A percentile compares a stretch with the other conserved stretches of the same genome.
Evolutionary conservation across 2,113 vertebrate genomes (phyloP).

Genomic region (Blennius ocellaris): DNA sequence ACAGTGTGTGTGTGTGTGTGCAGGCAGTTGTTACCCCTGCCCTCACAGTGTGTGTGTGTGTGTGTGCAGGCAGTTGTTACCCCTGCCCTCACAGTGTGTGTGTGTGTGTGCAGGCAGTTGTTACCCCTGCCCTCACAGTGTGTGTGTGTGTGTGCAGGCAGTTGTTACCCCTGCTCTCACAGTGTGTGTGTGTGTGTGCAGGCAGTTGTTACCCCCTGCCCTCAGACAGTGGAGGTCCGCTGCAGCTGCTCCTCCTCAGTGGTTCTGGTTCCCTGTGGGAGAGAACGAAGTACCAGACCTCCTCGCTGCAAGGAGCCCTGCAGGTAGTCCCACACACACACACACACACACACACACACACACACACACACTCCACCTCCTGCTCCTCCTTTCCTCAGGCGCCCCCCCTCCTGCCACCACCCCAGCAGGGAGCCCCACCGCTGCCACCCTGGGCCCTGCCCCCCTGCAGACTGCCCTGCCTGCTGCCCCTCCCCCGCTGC

Average conservation of each 20-base stretch:
- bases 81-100: too few relatives aligned
- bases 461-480: conserved; percentile 70
- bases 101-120: too few relatives aligned
- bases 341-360: not conserved
- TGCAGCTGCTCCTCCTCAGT: conserved; percentile 48
- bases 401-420: conserved; percentile 71
- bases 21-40: too few relatives aligned
- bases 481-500: conserved; percentile 50
- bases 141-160: too few relatives aligned
- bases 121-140: too few relatives aligned
- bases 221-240: conserved; percentile 62
- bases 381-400: conserved; percentile 21
- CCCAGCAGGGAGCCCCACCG: conserved; percentile 58
- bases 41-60: not conserved
- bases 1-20: not conserved
- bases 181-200: conserved; percentile 25
- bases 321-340: conserved; percentile 45
- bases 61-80: too few relatives aligned
- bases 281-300: conserved; percentile 71
- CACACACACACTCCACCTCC: too few relatives aligned
- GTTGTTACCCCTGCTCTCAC: too few relatives aligned
- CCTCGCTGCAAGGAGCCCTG: conserved; percentile 74
- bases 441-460: conserved; percentile 69
- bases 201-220: conserved; percentile 75
- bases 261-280: conserved; percentile 60